These are phyloP conservation scores for Pararge aegeria DNA, from an alignment of 1,140 invertebrate species.

Conservation along the genomic window DNA sequence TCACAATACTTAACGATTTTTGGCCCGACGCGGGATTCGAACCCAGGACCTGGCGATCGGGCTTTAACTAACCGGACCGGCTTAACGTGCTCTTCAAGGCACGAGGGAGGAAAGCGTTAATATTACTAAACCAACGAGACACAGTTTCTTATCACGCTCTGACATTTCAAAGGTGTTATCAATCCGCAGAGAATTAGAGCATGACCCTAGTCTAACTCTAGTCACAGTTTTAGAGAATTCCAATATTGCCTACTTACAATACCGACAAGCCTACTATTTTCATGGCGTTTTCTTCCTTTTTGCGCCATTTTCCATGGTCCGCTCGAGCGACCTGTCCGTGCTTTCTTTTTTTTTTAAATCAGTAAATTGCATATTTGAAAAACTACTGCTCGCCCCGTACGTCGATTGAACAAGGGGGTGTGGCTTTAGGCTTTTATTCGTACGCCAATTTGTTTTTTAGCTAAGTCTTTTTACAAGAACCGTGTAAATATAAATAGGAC, in stretches of 20 bases:
- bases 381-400: constrained; percentile 56
- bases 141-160: too few species aligned
- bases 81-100: too few species aligned
- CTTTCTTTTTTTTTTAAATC: constrained; percentile 69
- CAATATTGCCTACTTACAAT: constrained; percentile 50
- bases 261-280: constrained; percentile 62
- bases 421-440: constrained; percentile 36
- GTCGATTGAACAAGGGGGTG: constrained; percentile 51
- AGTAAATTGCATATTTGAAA: constrained; percentile 78
- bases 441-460: constrained; percentile 38
- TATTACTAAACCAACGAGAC: too few species aligned
- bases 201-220: too few species aligned
- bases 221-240: not conserved
- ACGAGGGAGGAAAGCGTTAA: too few species aligned
- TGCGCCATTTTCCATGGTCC: constrained; percentile 65
- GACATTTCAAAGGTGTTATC: too few species aligned
- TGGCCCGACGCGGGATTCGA: too few species aligned
- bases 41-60: too few species aligned
- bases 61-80: too few species aligned
- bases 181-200: too few species aligned
- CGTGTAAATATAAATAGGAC: not conserved
- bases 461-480: constrained; percentile 7
- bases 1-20: too few species aligned
- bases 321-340: constrained; percentile 46
- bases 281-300: constrained; percentile 58